Conservation (phyloP, 2,888 invertebrate genomes). For the Rhimphoctona megacephalus region DNA sequence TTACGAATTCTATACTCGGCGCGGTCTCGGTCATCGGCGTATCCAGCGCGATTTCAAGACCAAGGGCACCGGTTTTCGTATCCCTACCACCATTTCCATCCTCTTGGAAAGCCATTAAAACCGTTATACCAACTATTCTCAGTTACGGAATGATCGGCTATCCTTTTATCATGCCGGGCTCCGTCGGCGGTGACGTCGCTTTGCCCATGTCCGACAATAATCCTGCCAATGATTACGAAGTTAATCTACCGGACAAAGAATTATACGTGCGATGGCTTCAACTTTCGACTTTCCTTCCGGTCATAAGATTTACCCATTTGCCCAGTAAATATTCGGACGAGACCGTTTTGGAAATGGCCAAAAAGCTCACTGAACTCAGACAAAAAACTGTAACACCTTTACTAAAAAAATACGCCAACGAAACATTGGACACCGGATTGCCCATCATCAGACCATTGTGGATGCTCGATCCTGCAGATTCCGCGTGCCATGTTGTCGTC, state of each 20-base stretch:
- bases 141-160: constrained; percentile 96
- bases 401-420: constrained; percentile 91
- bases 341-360: constrained; percentile 91
- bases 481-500: constrained; percentile 90
- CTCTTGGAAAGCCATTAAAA: constrained; percentile 93
- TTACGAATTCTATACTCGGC: constrained; percentile 88
- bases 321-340: constrained; percentile 95
- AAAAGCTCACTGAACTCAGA: constrained; percentile 90
- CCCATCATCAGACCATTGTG: constrained; percentile 95
- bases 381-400: constrained; percentile 91
- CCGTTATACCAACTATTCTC: constrained; percentile 94
- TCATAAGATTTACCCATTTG: constrained; percentile 95
- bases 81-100: constrained; percentile 94
- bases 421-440: constrained; percentile 92
- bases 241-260: constrained; percentile 91
- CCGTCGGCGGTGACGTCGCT: constrained; percentile 95
- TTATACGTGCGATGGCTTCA: constrained; percentile 96
- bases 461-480: constrained; percentile 94
- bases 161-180: constrained; percentile 96
- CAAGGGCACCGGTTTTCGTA: constrained; percentile 94
- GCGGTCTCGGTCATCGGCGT: constrained; percentile 91
- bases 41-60: constrained; percentile 92
- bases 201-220: constrained; percentile 88
- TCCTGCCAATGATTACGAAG: constrained; percentile 92
- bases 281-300: constrained; percentile 95